phyloP scores from a whole-genome alignment of 2,797 vertebrate genomes.

The Oryzias sinensis region DNA sequence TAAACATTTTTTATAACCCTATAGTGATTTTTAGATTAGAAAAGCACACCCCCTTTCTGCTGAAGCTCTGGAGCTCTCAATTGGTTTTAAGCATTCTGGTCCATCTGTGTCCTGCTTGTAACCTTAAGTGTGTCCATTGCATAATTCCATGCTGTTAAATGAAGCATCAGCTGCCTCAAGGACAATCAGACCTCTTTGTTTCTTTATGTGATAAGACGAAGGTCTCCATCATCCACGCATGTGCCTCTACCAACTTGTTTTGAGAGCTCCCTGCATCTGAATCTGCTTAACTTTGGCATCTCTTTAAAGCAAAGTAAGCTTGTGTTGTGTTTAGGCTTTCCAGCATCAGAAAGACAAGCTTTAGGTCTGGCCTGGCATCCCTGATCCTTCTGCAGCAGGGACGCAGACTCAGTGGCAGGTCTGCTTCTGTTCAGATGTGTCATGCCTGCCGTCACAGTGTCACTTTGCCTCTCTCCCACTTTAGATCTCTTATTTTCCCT shows the following conservation, averaged over 20 bases:
- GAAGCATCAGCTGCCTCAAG: slow-evolving; percentile 10
- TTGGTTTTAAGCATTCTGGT: slow-evolving; percentile 18
- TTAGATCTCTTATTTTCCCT: slow-evolving; percentile 33
- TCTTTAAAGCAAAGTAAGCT: background rate
- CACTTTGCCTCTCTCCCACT: slow-evolving; percentile 28
- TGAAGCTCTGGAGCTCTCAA: slow-evolving; percentile 8
- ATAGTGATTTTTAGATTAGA: slow-evolving; percentile 35
- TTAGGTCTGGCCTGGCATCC: slow-evolving; percentile 44
- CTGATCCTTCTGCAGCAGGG: slow-evolving; percentile 44
- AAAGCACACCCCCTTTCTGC: slow-evolving; percentile 2
- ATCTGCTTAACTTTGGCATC: background rate
- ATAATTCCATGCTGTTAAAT: slow-evolving; percentile 17
- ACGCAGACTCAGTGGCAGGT: slow-evolving; percentile 27
- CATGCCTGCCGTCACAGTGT: slow-evolving; percentile 22
- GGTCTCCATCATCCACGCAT: slow-evolving; percentile 1
- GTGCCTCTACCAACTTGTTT: background rate
- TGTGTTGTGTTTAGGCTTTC: slow-evolving; percentile 10
- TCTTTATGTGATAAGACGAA: background rate
- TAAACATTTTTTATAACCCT: no score
- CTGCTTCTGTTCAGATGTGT: slow-evolving; percentile 34
- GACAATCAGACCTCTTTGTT: slow-evolving; percentile 4
- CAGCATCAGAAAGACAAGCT: slow-evolving; percentile 41
- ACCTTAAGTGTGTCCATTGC: slow-evolving; percentile 43
- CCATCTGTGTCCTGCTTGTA: slow-evolving; percentile 54
- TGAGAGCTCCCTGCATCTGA: background rate